Conservation (phyloP, 2,797 vertebrate genomes). For the Myotis myotis region DNA sequence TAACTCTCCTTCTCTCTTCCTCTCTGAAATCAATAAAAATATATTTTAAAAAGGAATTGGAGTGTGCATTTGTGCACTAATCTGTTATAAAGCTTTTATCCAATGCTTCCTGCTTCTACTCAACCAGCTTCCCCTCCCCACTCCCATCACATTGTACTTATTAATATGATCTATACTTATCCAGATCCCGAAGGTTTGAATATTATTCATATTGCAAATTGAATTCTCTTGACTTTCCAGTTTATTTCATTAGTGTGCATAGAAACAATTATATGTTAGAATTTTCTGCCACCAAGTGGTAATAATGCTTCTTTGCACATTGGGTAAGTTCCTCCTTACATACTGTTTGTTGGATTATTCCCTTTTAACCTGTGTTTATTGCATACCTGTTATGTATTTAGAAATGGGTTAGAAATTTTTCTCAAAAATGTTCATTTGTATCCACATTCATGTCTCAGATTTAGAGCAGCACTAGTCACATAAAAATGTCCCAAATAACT, state of each 20-base stretch:
- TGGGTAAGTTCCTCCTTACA: background rate
- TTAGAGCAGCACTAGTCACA: background rate
- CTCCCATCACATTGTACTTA: accelerated
- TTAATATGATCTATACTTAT: background rate
- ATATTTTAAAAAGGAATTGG: background rate
- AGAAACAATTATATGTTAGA: conserved; percentile 45
- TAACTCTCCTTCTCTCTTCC: too few relatives aligned
- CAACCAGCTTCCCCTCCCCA: background rate
- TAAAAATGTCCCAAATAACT: background rate
- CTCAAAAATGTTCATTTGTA: background rate
- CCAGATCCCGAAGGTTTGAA: background rate
- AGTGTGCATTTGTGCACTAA: background rate
- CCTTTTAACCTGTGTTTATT: background rate
- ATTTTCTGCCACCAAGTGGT: conserved; percentile 82
- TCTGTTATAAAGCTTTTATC: background rate
- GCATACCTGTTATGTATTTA: background rate
- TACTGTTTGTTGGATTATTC: background rate
- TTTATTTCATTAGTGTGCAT: background rate
- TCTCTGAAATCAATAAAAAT: too few relatives aligned
- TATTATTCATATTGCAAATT: background rate
- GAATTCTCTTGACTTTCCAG: conserved; percentile 1
- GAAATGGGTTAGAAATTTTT: background rate
- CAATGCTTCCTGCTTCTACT: background rate
- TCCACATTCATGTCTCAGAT: background rate
- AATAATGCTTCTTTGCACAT: conserved; percentile 16